phyloP scores from a whole-genome alignment of 92 coral and sea anemone species.

The Paramuricea clavata region DNA sequence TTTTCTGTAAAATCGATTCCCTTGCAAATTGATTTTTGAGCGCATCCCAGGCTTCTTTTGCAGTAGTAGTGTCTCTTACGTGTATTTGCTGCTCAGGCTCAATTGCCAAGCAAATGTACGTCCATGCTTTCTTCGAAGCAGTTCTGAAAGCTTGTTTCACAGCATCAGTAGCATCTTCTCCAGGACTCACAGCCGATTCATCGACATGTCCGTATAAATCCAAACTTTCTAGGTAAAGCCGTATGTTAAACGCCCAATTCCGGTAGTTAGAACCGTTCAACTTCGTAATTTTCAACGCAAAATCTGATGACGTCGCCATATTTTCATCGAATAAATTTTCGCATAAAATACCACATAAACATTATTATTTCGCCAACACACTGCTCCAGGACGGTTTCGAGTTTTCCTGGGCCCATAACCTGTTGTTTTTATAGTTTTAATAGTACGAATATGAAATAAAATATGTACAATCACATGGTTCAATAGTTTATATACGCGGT shows the following conservation, averaged over 20 bases:
- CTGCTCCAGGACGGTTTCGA: not conserved
- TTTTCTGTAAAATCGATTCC: conserved; percentile 26
- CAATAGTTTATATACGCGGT: too few relatives aligned
- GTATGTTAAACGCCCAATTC: conserved; percentile 39
- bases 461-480: too few relatives aligned
- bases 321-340: conserved; percentile 6
- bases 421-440: conserved; percentile 6
- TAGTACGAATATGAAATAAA: too few relatives aligned
- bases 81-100: not conserved
- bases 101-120: not conserved
- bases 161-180: conserved; percentile 34
- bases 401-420: conserved; percentile 53
- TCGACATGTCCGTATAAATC: conserved; percentile 43
- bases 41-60: conserved; percentile 42
- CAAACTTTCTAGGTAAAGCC: conserved; percentile 27
- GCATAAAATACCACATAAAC: conserved; percentile 14
- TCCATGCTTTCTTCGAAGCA: not conserved
- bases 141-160: not conserved
- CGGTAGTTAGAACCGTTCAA: conserved; percentile 30
- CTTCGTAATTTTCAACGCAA: conserved; percentile 33
- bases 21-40: conserved; percentile 42
- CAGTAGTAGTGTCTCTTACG: conserved; percentile 5
- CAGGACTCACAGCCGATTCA: conserved; percentile 49
- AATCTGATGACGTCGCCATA: conserved; percentile 28
- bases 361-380: not conserved